These are phyloP conservation scores for Symphodus melops DNA, from an alignment of 2,113 vertebrate species.

Conservation along the genomic window DNA sequence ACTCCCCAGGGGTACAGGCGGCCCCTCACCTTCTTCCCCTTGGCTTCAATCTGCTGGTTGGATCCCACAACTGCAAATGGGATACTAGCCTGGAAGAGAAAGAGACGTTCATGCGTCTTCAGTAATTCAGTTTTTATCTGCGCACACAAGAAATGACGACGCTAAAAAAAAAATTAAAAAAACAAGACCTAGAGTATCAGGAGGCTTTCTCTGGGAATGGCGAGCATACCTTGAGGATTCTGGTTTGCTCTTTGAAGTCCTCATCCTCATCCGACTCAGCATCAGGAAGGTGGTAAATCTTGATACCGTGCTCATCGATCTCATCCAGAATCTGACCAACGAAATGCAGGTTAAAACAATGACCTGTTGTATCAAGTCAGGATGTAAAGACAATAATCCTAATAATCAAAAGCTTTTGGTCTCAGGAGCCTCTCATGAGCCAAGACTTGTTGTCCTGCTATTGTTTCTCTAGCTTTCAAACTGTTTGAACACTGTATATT, in stretches of 20 bases:
- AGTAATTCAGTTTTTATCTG: neutral
- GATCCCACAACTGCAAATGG: slow-evolving; percentile 98
- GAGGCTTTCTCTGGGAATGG: neutral
- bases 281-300: slow-evolving; percentile 98
- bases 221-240: slow-evolving; percentile 90
- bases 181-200: neutral
- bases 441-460: too few species aligned
- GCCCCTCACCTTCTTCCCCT: slow-evolving; percentile 98
- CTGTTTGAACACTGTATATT: too few species aligned
- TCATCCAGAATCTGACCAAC: slow-evolving; percentile 92
- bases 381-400: neutral
- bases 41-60: slow-evolving; percentile 98
- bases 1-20: slow-evolving; percentile 98
- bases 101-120: neutral
- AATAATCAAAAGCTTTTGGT: too few species aligned
- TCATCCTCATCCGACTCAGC: slow-evolving; percentile 98
- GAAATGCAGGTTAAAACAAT: neutral
- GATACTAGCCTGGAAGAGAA: slow-evolving; percentile 89
- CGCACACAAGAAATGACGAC: too few species aligned
- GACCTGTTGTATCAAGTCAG: neutral
- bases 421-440: too few species aligned
- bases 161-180: too few species aligned
- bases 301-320: slow-evolving; percentile 97
- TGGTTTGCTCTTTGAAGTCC: slow-evolving; percentile 98
- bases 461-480: too few species aligned